A percentile compares a stretch with the other conserved stretches of the same genome.
Evolutionary conservation across 2,113 vertebrate genomes (phyloP).

Genomic region (Cyanocitta stelleri): DNA sequence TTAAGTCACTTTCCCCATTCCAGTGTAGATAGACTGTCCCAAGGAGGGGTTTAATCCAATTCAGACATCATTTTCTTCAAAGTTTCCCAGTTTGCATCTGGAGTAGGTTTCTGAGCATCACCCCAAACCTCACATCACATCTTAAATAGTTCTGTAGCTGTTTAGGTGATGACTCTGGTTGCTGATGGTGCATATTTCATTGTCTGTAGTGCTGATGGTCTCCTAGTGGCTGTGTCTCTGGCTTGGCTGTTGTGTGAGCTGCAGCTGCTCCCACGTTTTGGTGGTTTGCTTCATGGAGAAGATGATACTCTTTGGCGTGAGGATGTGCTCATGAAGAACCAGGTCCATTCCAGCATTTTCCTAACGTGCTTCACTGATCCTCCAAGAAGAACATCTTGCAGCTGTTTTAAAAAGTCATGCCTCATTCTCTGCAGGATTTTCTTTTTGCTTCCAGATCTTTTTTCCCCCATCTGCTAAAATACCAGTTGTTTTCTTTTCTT

Average conservation of each 20-base stretch:
- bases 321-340: slow-evolving; percentile 3
- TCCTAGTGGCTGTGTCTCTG: background rate
- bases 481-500: slow-evolving; percentile 40
- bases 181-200: background rate
- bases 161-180: background rate
- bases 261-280: background rate
- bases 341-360: slow-evolving; percentile 20
- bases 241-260: background rate
- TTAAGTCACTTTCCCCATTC: background rate
- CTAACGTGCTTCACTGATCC: background rate
- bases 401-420: background rate
- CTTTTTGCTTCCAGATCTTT: background rate
- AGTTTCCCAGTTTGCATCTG: background rate
- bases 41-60: background rate
- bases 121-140: background rate
- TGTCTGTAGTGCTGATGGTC: background rate
- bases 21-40: background rate
- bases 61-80: background rate
- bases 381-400: slow-evolving; percentile 43
- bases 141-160: background rate
- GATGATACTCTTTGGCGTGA: background rate
- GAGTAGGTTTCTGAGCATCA: background rate
- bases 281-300: background rate
- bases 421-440: slow-evolving; percentile 44
- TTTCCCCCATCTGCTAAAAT: background rate